A percentile compares a stretch with the other conserved stretches of the same genome.
Evolutionary conservation across 1,140 invertebrate genomes (phyloP).

Genomic region (Himalopsyche phryganea): DNA sequence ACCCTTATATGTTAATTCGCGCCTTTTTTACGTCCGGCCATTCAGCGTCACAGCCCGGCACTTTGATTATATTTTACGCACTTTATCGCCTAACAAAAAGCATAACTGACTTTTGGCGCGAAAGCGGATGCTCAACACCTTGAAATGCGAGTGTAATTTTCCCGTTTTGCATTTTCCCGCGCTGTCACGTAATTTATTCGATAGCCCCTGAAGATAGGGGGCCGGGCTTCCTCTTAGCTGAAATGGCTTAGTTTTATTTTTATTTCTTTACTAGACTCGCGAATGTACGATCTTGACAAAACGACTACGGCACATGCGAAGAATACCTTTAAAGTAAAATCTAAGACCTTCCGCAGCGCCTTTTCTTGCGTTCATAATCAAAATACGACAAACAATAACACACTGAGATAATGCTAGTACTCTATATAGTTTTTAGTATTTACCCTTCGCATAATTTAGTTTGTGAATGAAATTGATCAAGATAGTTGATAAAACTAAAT

Average conservation of each 20-base stretch:
- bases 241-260: conserved; percentile 14
- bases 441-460: too few relatives aligned
- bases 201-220: conserved; percentile 14
- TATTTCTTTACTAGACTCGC: conserved; percentile 20
- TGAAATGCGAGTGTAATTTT: conserved; percentile 28
- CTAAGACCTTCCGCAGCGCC: too few relatives aligned
- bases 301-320: too few relatives aligned
- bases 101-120: background rate
- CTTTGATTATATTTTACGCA: conserved; percentile 1
- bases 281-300: background rate
- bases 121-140: background rate
- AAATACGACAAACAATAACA: too few relatives aligned
- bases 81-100: conserved; percentile 1
- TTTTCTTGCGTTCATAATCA: too few relatives aligned
- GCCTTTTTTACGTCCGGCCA: conserved; percentile 1
- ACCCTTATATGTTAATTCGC: background rate
- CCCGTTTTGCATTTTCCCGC: conserved; percentile 19
- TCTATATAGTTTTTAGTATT: too few relatives aligned
- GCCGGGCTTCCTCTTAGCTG: conserved; percentile 1
- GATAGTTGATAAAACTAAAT: too few relatives aligned
- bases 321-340: too few relatives aligned
- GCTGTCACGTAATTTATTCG: conserved; percentile 34
- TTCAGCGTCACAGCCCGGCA: background rate
- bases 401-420: too few relatives aligned
- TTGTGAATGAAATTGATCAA: too few relatives aligned